A percentile compares a stretch with the other conserved stretches of the same genome.
phyloP scores from a whole-genome alignment of 2,797 vertebrate genomes.

The Liparis tanakae region DNA sequence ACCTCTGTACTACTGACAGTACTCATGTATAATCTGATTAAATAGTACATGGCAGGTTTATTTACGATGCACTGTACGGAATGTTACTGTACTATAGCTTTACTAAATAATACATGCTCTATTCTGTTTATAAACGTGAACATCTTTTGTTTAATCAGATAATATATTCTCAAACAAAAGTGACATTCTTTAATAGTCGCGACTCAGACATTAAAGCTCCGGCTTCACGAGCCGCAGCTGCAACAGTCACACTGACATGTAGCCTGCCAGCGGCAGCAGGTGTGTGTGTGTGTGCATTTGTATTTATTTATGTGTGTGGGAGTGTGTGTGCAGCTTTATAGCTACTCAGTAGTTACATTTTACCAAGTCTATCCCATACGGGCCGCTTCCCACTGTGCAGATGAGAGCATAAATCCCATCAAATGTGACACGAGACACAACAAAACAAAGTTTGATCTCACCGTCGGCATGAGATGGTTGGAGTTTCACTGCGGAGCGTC shows the following conservation, averaged over 20 bases:
- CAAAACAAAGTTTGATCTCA: constrained; percentile 50
- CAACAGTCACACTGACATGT: constrained; percentile 4
- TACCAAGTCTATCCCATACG: constrained; percentile 1
- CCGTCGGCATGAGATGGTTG: constrained; percentile 59
- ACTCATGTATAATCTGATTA: not conserved
- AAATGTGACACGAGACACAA: constrained; percentile 1
- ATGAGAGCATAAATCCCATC: not conserved
- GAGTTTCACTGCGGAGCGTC: constrained; percentile 26
- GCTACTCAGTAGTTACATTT: constrained; percentile 31
- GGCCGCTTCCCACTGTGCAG: not conserved
- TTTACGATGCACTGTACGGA: not conserved
- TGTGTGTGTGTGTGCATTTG: constrained; percentile 21
- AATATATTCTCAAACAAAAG: constrained; percentile 1
- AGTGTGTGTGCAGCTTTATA: not conserved
- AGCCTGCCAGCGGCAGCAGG: constrained; percentile 35
- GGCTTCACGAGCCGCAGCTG: not conserved
- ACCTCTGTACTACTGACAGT: constrained; percentile 5
- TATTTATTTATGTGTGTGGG: too few species aligned
- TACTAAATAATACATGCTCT: not conserved
- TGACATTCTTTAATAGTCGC: constrained; percentile 8
- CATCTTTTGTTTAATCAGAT: not conserved
- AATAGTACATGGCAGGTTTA: not conserved
- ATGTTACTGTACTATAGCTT: not conserved
- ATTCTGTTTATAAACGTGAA: not conserved
- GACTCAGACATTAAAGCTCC: constrained; percentile 1